Percentiles rank a stretch among this genome's conserved stretches.
Conservation (phyloP, 2,797 vertebrate genomes). For the Lepilemur septentrionalis region DNA sequence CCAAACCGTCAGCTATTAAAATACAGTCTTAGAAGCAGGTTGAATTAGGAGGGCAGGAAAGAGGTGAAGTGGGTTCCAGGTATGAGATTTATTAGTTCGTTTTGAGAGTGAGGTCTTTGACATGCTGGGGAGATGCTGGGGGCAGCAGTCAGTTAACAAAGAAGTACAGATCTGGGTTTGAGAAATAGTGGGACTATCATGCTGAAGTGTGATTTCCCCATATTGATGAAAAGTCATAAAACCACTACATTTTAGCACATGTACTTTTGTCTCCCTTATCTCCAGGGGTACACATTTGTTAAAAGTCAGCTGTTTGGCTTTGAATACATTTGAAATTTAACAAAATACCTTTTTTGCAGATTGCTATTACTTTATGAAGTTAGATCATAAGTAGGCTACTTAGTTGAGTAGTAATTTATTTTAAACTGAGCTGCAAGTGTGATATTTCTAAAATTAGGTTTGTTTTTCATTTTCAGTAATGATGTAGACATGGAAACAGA, state of each 20-base stretch:
- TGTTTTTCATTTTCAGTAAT: conserved; percentile 86
- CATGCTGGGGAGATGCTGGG: background rate
- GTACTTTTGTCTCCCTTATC: background rate
- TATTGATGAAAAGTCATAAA: background rate
- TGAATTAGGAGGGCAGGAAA: background rate
- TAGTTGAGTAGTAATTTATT: conserved; percentile 52
- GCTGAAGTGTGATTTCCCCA: background rate
- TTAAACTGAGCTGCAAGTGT: conserved; percentile 41
- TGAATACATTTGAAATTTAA: conserved; percentile 31
- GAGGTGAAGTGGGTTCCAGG: background rate
- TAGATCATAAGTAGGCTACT: conserved; percentile 35
- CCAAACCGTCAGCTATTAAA: background rate
- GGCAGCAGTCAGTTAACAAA: background rate
- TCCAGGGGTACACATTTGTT: background rate
- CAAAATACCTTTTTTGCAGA: conserved; percentile 55
- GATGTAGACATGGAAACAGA: conserved; percentile 99
- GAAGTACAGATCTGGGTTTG: background rate
- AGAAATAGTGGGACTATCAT: background rate
- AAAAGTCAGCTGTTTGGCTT: conserved; percentile 7
- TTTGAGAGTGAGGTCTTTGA: background rate
- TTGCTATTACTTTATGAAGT: background rate
- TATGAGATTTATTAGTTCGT: background rate
- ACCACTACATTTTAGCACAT: background rate
- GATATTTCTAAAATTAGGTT: conserved; percentile 64
- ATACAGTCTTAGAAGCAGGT: background rate